Percentiles rank a stretch among this genome's conserved stretches.
phyloP scores from a whole-genome alignment of 2,888 invertebrate genomes.

The Cantharis rustica region DNA sequence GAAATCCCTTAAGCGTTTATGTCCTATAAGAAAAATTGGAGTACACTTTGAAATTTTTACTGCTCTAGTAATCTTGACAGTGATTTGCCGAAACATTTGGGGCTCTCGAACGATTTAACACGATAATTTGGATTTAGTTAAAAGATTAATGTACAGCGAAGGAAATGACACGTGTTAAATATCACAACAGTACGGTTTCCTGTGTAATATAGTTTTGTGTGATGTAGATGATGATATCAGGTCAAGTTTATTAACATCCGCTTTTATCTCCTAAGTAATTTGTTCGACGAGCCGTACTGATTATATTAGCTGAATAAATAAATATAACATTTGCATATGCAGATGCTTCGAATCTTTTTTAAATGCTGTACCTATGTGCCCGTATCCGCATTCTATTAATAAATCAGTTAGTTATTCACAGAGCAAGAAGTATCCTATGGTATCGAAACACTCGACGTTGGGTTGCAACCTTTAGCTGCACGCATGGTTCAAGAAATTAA shows the following conservation, averaged over 20 bases:
- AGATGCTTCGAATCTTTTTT: background rate
- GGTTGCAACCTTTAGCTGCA: background rate
- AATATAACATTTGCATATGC: background rate
- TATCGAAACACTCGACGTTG: background rate
- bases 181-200: background rate
- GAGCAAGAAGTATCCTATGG: background rate
- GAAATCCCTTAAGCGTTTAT: no score
- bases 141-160: background rate
- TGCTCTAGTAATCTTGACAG: background rate
- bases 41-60: background rate
- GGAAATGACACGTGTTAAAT: background rate
- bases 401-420: background rate
- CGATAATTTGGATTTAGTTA: background rate
- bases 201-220: background rate
- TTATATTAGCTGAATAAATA: background rate
- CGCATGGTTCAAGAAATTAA: background rate
- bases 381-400: background rate
- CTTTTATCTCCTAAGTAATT: background rate
- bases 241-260: background rate
- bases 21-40: background rate
- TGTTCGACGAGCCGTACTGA: background rate
- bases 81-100: background rate
- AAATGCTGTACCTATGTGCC: background rate
- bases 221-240: background rate
- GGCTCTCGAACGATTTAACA: background rate